These are phyloP conservation scores for Pteria penguin DNA, from an alignment of 2,888 invertebrate genomes.

Conservation along the genomic window DNA sequence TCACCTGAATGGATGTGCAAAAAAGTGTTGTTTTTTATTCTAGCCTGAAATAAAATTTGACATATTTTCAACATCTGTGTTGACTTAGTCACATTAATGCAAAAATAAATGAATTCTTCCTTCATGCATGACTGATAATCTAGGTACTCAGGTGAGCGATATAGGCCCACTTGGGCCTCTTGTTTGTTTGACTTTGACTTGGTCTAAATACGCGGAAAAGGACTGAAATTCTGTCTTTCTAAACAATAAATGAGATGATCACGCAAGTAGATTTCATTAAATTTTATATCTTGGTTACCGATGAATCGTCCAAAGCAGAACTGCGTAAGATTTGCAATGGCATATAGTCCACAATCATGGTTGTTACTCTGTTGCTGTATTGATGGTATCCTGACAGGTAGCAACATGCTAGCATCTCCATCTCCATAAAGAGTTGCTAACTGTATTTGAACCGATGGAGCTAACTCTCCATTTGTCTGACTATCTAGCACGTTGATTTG, in stretches of 20 bases:
- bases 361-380: background rate
- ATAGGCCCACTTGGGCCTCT: too few species aligned
- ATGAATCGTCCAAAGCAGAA: background rate
- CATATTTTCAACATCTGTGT: too few species aligned
- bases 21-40: too few species aligned
- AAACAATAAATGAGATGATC: background rate
- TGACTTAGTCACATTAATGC: too few species aligned
- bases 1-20: too few species aligned
- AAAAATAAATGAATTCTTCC: too few species aligned
- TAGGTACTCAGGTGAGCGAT: too few species aligned
- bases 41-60: too few species aligned
- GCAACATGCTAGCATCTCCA: background rate
- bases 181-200: background rate
- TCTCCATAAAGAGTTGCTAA: background rate
- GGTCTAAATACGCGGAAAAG: background rate
- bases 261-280: background rate
- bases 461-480: background rate
- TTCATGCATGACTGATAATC: too few species aligned
- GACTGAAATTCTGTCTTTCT: background rate
- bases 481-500: background rate
- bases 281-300: background rate
- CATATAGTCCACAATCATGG: background rate
- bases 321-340: background rate
- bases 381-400: background rate
- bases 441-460: background rate